phyloP scores from a whole-genome alignment of 1,140 invertebrate species.

The Drosophila orena region DNA sequence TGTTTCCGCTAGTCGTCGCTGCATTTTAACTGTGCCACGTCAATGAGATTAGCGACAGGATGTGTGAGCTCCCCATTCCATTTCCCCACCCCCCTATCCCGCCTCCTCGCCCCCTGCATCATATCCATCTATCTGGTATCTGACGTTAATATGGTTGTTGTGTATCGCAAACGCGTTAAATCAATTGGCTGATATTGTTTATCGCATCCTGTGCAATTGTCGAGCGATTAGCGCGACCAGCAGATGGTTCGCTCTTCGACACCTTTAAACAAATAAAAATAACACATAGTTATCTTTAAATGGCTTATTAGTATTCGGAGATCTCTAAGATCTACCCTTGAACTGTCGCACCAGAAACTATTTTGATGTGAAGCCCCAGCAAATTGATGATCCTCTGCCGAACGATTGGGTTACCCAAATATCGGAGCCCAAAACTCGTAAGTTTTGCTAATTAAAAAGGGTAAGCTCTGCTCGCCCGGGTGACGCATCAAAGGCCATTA shows the following conservation, averaged over 20 bases:
- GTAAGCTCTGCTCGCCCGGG: constrained; percentile 41
- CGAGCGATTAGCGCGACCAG: not conserved
- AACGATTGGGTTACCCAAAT: constrained; percentile 6
- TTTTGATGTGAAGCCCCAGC: not conserved
- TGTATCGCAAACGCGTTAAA: constrained; percentile 39
- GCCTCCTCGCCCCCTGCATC: too few species aligned
- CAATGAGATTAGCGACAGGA: constrained; percentile 65
- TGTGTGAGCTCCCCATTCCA: constrained; percentile 14
- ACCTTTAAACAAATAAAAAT: not conserved
- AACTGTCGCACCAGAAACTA: not conserved
- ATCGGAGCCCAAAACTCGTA: constrained; percentile 20
- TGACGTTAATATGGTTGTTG: constrained; percentile 11
- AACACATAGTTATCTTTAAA: not conserved
- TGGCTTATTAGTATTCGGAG: too few species aligned
- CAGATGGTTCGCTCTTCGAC: not conserved
- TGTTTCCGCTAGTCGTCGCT: constrained; percentile 57
- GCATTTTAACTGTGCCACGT: constrained; percentile 44
- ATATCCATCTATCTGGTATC: constrained; percentile 4
- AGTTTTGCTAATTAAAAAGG: constrained; percentile 72
- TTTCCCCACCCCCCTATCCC: too few species aligned
- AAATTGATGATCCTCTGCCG: constrained; percentile 1
- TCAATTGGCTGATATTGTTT: constrained; percentile 53
- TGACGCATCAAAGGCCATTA: constrained; percentile 81
- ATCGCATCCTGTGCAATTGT: constrained; percentile 50
- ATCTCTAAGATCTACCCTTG: too few species aligned